Percentiles rank a stretch among this genome's conserved stretches.
Conservation (phyloP, 2,113 vertebrate genomes). For the Microtus oregoni region DNA sequence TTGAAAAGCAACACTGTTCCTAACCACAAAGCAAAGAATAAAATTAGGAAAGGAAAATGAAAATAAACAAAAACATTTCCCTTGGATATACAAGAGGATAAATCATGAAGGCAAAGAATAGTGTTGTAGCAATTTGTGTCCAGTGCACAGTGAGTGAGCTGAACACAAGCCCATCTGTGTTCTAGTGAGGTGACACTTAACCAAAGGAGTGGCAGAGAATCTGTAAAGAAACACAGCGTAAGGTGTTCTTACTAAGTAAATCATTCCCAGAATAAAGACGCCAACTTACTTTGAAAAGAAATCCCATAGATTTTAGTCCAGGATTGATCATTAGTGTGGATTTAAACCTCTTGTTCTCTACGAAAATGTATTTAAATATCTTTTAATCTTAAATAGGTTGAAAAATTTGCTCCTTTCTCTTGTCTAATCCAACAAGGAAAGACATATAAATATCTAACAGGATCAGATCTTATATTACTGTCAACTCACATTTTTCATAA, state of each 20-base stretch:
- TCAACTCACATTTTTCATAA: conserved; percentile 29
- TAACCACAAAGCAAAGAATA: neutral
- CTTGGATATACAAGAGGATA: neutral
- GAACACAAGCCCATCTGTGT: neutral
- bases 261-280: neutral
- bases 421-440: neutral
- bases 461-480: neutral
- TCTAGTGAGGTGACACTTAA: neutral
- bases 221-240: neutral
- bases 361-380: neutral
- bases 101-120: neutral
- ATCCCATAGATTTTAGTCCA: neutral
- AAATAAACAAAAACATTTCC: neutral
- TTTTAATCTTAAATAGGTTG: neutral
- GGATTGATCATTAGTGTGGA: neutral
- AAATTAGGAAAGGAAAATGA: neutral
- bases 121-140: neutral
- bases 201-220: neutral
- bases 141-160: neutral
- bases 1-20: neutral
- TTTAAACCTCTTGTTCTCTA: neutral
- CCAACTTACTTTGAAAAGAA: neutral
- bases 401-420: neutral
- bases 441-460: neutral
- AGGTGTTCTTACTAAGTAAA: conserved; percentile 23